Evolutionary conservation across 2,113 vertebrate species (phyloP).

Genomic region (Carollia perspicillata): DNA sequence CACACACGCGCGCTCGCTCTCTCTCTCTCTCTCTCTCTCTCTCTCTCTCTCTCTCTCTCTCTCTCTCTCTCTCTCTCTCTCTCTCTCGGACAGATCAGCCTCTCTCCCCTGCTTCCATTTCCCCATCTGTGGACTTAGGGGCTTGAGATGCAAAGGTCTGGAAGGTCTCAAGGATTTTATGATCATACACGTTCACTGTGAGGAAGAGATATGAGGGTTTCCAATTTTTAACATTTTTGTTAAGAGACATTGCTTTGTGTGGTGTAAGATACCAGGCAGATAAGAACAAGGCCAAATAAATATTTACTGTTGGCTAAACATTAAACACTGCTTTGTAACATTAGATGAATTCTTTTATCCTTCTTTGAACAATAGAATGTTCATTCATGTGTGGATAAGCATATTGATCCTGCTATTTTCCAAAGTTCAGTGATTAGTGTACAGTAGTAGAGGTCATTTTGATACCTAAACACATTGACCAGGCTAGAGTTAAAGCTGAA

Average conservation of each 20-base stretch:
- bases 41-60: too few relatives aligned
- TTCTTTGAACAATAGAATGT: not conserved
- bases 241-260: not conserved
- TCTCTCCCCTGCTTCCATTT: not conserved
- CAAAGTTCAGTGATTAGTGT: not conserved
- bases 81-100: not conserved
- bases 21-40: too few relatives aligned
- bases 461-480: not conserved
- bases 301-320: constrained; percentile 2
- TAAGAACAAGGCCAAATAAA: not conserved
- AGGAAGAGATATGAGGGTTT: not conserved
- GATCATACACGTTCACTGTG: not conserved
- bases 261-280: not conserved
- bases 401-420: not conserved
- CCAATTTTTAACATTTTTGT: not conserved
- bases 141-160: not conserved
- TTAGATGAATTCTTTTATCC: not conserved
- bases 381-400: not conserved
- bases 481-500: not conserved
- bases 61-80: too few relatives aligned
- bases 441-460: not conserved
- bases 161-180: not conserved
- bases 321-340: not conserved
- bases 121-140: not conserved
- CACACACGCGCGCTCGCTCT: too few relatives aligned